Evolutionary conservation across 2,797 vertebrate genomes (phyloP).

Genomic region (Arctocebus calabarensis): DNA sequence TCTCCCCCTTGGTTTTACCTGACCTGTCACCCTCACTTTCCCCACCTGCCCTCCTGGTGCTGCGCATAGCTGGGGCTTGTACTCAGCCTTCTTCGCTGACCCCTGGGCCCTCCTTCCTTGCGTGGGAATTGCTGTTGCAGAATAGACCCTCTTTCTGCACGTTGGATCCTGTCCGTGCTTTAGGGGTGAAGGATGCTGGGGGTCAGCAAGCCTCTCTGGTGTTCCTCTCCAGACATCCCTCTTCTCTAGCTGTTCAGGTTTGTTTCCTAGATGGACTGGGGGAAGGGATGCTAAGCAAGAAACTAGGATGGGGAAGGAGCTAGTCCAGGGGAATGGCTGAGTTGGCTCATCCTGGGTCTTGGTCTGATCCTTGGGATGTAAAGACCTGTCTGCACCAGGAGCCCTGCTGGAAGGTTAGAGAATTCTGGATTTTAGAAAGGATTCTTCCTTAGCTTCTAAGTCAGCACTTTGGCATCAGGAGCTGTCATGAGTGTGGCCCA

Average conservation of each 20-base stretch:
- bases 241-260: not conserved
- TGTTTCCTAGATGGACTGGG: conserved; percentile 52
- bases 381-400: not conserved
- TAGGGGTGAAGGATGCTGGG: not conserved
- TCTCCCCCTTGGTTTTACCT: not conserved
- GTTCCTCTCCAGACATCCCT: not conserved
- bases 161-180: not conserved
- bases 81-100: not conserved
- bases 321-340: not conserved
- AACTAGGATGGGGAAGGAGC: not conserved
- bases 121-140: not conserved
- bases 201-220: not conserved
- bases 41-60: not conserved
- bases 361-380: not conserved
- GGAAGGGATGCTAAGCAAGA: not conserved
- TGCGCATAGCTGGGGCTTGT: not conserved
- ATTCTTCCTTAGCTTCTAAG: conserved; percentile 6
- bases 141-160: not conserved
- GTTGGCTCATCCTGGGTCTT: not conserved
- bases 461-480: conserved; percentile 60
- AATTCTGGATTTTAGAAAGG: not conserved
- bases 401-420: not conserved
- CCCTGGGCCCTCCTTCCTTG: not conserved
- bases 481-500: conserved; percentile 54
- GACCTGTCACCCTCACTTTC: conserved; percentile 26